phyloP scores from a whole-genome alignment of 2,113 vertebrate genomes.

The Theristicus caerulescens region DNA sequence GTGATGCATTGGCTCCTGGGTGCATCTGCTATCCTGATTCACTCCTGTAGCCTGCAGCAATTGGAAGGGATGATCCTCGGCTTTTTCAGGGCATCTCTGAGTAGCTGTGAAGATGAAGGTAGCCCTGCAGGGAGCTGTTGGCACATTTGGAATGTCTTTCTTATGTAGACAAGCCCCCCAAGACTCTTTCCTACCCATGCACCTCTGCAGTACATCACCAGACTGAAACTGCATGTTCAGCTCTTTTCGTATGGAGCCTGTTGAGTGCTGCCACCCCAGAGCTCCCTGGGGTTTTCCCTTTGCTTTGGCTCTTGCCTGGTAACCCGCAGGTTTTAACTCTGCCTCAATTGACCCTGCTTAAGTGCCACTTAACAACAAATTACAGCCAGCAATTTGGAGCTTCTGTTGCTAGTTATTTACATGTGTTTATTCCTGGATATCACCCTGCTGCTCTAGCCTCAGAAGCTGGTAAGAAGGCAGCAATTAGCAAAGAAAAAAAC shows the following conservation, averaged over 20 bases:
- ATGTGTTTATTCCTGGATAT: neutral
- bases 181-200: neutral
- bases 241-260: neutral
- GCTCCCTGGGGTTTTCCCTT: neutral
- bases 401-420: neutral
- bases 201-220: neutral
- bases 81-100: neutral
- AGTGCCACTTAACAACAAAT: neutral
- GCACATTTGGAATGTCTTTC: neutral
- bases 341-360: neutral
- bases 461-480: neutral
- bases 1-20: fast-evolving
- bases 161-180: neutral
- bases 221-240: neutral
- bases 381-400: neutral
- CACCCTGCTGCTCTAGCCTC: neutral
- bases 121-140: neutral
- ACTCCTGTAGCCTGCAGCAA: neutral
- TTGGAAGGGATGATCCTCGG: neutral
- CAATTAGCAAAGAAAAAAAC: neutral
- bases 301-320: neutral
- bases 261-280: neutral
- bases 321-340: neutral
- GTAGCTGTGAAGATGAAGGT: neutral
- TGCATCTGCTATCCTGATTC: fast-evolving